These are phyloP conservation scores for Erebia aethiops DNA, from an alignment of 2,888 invertebrate genomes.

Conservation along the genomic window DNA sequence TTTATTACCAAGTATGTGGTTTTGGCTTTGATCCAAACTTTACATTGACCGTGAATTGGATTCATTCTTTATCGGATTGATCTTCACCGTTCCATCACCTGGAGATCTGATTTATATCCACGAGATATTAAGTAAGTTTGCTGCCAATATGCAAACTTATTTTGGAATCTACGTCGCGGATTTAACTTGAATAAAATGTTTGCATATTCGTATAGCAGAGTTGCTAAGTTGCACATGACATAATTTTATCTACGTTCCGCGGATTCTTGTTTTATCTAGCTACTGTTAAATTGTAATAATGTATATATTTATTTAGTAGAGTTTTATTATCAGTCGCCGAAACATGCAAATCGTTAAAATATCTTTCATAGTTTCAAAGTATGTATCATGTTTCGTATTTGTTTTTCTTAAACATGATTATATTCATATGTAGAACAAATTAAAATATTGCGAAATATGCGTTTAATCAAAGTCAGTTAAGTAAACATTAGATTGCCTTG, in stretches of 20 bases:
- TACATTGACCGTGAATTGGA: constrained; percentile 38
- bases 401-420: too few species aligned
- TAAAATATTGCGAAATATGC: background rate
- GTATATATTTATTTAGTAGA: too few species aligned
- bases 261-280: background rate
- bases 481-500: background rate
- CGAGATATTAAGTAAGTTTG: constrained; percentile 16
- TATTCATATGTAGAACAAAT: too few species aligned
- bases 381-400: too few species aligned
- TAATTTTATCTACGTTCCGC: background rate
- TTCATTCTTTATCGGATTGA: constrained; percentile 32
- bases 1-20: constrained; percentile 35
- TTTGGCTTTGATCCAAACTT: constrained; percentile 33
- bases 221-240: background rate
- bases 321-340: too few species aligned
- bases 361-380: too few species aligned
- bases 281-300: too few species aligned
- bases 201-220: background rate
- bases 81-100: constrained; percentile 29
- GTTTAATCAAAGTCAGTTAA: background rate
- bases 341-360: too few species aligned
- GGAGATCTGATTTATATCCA: constrained; percentile 24
- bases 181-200: background rate
- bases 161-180: background rate
- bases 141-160: constrained; percentile 22